Evolutionary conservation across 1,140 invertebrate species (phyloP).

Genomic region (Drosophila malerkotliana): DNA sequence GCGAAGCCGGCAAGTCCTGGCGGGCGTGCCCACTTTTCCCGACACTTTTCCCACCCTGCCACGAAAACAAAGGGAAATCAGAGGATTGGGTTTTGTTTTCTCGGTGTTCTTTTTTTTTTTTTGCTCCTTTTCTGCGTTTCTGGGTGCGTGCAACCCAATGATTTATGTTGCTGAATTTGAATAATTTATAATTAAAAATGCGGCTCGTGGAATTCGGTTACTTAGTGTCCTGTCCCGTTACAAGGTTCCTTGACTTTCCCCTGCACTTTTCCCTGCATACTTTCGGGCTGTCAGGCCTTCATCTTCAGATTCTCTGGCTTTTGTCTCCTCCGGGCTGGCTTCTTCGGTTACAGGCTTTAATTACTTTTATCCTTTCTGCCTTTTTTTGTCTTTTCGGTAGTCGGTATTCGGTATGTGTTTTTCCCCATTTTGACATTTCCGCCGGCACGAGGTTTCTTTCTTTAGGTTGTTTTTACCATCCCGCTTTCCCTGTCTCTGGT

Average conservation of each 20-base stretch:
- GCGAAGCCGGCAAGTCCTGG: conserved; percentile 50
- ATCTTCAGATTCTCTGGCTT: conserved; percentile 28
- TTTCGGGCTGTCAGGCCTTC: conserved; percentile 44
- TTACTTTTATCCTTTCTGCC: conserved; percentile 73
- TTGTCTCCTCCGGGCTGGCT: conserved; percentile 25
- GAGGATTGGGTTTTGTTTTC: conserved; percentile 38
- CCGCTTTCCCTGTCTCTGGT: conserved; percentile 19
- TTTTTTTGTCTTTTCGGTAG: conserved; percentile 26
- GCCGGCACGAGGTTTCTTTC: conserved; percentile 38
- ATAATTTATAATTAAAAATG: conserved; percentile 83
- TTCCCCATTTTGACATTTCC: conserved; percentile 57
- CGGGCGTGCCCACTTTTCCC: conserved; percentile 49
- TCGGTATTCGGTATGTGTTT: conserved; percentile 22
- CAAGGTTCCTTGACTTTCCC: conserved; percentile 36
- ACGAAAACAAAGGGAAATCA: conserved; percentile 16
- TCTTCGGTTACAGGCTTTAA: conserved; percentile 60
- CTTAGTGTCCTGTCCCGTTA: conserved; percentile 71
- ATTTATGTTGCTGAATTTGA: conserved; percentile 81
- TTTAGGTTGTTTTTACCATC: conserved; percentile 14
- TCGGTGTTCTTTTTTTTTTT: conserved; percentile 5
- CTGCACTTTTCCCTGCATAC: conserved; percentile 38
- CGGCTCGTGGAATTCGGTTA: conserved; percentile 75
- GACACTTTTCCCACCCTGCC: conserved; percentile 44
- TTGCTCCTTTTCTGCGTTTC: conserved; percentile 18
- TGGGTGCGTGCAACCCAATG: conserved; percentile 69